Evolutionary conservation across 2,113 vertebrate genomes (phyloP).

Genomic region (Euleptes europaea): DNA sequence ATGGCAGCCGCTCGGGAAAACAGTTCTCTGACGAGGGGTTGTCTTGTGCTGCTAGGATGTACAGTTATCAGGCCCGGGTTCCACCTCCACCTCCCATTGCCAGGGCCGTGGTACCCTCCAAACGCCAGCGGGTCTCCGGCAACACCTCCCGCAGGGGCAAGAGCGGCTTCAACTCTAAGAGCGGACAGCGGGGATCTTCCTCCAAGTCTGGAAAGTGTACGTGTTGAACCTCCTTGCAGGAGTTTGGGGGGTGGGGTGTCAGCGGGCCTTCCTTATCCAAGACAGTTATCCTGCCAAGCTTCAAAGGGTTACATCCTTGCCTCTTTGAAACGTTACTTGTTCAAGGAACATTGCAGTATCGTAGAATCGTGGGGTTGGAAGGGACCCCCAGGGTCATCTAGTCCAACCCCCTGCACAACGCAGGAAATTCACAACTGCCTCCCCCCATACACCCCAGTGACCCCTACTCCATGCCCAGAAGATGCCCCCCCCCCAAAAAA

Average conservation of each 20-base stretch:
- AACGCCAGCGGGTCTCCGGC: slow-evolving; percentile 86
- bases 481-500: too few relatives aligned
- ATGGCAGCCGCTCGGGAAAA: background rate
- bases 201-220: slow-evolving; percentile 76
- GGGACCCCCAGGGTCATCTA: too few relatives aligned
- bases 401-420: too few relatives aligned
- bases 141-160: slow-evolving; percentile 84
- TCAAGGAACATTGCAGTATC: background rate
- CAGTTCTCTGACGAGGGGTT: background rate
- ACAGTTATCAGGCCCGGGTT: slow-evolving; percentile 84
- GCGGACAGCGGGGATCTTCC: slow-evolving; percentile 83
- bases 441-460: too few relatives aligned
- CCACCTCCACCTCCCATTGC: slow-evolving; percentile 86
- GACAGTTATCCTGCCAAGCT: background rate
- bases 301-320: too few relatives aligned
- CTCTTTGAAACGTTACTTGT: background rate
- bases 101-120: slow-evolving; percentile 85
- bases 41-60: slow-evolving; percentile 73
- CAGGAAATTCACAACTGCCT: too few relatives aligned
- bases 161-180: slow-evolving; percentile 87
- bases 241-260: background rate
- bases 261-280: too few relatives aligned
- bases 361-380: too few relatives aligned
- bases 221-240: slow-evolving; percentile 15
- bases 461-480: too few relatives aligned